phyloP scores from a whole-genome alignment of 2,113 vertebrate species.

The Diadophis punctatus region DNA sequence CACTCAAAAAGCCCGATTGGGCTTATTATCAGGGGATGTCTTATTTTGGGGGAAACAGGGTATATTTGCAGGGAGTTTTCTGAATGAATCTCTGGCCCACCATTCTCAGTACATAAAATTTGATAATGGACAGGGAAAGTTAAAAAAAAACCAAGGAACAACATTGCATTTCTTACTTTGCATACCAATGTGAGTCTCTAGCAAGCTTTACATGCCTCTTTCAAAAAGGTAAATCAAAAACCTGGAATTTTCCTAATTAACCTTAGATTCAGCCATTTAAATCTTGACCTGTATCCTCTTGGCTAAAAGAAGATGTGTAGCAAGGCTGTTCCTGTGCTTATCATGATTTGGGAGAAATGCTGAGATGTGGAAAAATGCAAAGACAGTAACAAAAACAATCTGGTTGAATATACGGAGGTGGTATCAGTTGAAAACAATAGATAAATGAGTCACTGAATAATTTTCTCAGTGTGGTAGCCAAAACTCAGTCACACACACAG shows the following conservation, averaged over 20 bases:
- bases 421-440: not conserved
- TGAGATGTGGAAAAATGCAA: not conserved
- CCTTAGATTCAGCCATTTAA: not conserved
- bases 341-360: not conserved
- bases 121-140: not conserved
- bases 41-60: no score
- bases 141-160: not conserved
- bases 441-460: not conserved
- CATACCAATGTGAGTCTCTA: not conserved
- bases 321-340: not conserved
- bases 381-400: not conserved
- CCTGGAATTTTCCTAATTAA: accelerated
- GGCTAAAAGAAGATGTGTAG: not conserved
- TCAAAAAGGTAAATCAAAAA: not conserved
- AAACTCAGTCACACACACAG: not conserved
- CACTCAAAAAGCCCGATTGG: no score
- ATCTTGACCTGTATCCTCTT: not conserved
- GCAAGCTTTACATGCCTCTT: not conserved
- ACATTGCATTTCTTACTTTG: not conserved
- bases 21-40: no score
- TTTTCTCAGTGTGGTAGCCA: not conserved
- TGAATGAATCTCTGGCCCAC: not conserved
- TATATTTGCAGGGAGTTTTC: not conserved
- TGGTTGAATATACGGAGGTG: not conserved
- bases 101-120: not conserved